Conservation (phyloP, 92 coral and sea anemone genomes). For the Phenganax subtilis region DNA sequence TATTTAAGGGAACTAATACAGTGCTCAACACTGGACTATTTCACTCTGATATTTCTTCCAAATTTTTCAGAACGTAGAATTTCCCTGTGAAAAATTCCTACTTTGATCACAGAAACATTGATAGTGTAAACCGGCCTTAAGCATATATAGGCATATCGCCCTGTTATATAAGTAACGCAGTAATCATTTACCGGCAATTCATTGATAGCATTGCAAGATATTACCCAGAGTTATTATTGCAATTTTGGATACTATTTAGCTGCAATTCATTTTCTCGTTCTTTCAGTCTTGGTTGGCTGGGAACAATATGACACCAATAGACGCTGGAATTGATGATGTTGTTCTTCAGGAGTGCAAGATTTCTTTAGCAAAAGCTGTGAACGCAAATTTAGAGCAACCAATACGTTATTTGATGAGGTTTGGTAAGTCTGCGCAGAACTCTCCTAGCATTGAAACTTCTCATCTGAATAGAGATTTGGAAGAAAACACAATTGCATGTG, state of each 20-base stretch:
- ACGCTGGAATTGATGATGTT: slow-evolving; percentile 75
- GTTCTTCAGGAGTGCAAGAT: slow-evolving; percentile 67
- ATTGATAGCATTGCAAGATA: background rate
- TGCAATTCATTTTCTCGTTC: background rate
- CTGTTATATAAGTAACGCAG: too few relatives aligned
- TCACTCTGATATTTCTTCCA: too few relatives aligned
- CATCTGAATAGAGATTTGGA: background rate
- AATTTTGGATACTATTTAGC: background rate
- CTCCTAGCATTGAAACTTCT: background rate
- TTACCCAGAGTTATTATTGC: background rate
- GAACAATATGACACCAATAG: slow-evolving; percentile 82
- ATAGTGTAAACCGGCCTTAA: too few relatives aligned
- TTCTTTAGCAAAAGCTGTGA: slow-evolving; percentile 72
- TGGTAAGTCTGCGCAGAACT: slow-evolving; percentile 55
- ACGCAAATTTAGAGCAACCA: slow-evolving; percentile 75
- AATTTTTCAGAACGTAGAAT: too few relatives aligned
- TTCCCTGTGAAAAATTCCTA: too few relatives aligned
- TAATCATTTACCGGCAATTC: background rate
- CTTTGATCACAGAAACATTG: too few relatives aligned
- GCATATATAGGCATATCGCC: too few relatives aligned
- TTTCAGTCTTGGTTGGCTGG: slow-evolving; percentile 93
- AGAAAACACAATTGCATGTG: background rate
- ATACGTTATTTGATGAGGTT: slow-evolving; percentile 76
- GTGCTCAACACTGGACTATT: too few relatives aligned
- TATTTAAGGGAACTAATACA: too few relatives aligned